Conservation (phyloP, 2,113 vertebrate genomes). For the Sorex fumeus region DNA sequence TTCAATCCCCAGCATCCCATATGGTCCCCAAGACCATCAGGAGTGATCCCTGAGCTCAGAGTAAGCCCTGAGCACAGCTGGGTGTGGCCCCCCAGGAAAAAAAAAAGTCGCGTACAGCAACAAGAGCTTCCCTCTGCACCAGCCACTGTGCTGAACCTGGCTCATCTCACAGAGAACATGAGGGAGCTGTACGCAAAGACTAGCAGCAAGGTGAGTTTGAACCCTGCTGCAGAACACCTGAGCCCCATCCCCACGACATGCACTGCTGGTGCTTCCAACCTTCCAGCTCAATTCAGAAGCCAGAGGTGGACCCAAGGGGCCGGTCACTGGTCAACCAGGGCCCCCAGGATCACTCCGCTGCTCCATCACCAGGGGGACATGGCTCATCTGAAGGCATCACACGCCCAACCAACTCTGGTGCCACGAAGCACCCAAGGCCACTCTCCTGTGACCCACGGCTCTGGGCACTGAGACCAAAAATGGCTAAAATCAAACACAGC, state of each 20-base stretch:
- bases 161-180: background rate
- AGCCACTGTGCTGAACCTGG: background rate
- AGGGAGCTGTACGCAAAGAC: too few species aligned
- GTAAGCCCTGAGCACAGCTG: too few species aligned
- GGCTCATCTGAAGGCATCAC: background rate
- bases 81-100: too few species aligned
- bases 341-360: background rate
- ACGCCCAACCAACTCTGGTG: background rate
- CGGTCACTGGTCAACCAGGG: background rate
- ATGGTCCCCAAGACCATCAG: too few species aligned
- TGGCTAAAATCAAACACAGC: constrained; percentile 45
- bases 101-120: background rate
- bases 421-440: background rate
- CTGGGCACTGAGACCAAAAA: constrained; percentile 69
- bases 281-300: background rate
- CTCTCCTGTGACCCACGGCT: constrained; percentile 1
- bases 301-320: background rate
- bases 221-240: background rate
- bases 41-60: too few species aligned
- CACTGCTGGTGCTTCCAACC: background rate
- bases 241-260: background rate
- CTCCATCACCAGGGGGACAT: background rate
- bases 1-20: too few species aligned
- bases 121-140: background rate
- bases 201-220: background rate